These are phyloP conservation scores for Ischnura elegans DNA, from an alignment of 2,888 invertebrate species.

Conservation along the genomic window DNA sequence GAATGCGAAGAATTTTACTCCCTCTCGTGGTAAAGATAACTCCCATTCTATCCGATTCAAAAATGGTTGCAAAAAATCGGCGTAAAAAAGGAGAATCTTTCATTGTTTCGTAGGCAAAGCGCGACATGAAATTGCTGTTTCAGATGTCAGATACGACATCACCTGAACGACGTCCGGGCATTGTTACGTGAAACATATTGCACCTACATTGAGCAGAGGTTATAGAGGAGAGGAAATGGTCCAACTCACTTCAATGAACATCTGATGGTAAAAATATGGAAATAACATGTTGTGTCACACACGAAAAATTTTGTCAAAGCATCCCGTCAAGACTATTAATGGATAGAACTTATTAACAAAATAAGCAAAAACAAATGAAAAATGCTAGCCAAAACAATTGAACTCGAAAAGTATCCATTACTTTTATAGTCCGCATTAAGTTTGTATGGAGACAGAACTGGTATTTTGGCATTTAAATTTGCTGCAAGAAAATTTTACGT, in stretches of 20 bases:
- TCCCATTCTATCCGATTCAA: slow-evolving; percentile 33
- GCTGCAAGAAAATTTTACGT: no score
- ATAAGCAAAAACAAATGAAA: no score
- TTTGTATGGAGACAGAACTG: no score
- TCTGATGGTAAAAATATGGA: not conserved
- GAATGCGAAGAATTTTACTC: not conserved
- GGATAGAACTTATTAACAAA: no score
- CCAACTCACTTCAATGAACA: not conserved
- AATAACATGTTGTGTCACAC: not conserved
- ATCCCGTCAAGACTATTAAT: not conserved
- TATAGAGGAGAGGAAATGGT: not conserved
- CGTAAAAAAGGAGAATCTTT: not conserved
- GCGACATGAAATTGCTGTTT: slow-evolving; percentile 21
- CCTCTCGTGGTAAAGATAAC: slow-evolving; percentile 8
- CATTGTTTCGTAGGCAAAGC: slow-evolving; percentile 17
- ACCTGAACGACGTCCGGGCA: not conserved
- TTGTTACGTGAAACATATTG: slow-evolving; percentile 6
- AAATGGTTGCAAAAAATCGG: not conserved
- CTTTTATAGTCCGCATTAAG: no score
- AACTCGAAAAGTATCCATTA: no score
- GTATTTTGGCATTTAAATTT: no score
- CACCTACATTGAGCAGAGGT: not conserved
- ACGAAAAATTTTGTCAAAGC: not conserved
- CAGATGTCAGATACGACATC: not conserved
- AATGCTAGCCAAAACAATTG: no score